Base-by-base conservation (phyloP, 2,797 vertebrate species). In the Poeciliopsis turneri region DNA sequence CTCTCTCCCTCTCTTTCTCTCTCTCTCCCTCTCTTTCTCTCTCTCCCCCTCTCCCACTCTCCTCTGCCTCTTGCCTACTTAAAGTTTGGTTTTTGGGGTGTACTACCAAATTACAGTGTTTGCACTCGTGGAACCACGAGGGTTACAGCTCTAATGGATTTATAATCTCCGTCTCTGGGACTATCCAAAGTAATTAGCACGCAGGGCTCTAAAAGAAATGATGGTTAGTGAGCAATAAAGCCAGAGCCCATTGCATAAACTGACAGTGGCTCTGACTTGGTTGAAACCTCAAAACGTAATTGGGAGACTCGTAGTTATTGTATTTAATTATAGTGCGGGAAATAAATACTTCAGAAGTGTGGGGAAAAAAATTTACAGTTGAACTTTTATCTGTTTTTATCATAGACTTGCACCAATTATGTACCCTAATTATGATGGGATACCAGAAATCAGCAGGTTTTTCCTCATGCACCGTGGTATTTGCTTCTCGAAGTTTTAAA, bases 151-250 rank as follows among this genome's bases (percentile, higher is more conserved):
- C 94, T 97, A 97, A 97, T 96, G 96, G 96, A 97, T 98, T 97
- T 97, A 97, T 97, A 95, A 94, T 96, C 95, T 96, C 95, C 94
- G 95, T 97, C 96, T 96, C 93, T 88, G 96, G 92, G 94, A 96
- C 96, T 94, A 96, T 97, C 95, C 94, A 95, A 91, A 95, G 96
- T 97, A 98, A 97, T 98, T 98, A 98, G 96, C 97, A 97, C 96
- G 71, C 30, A 96, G 94, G 96, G 95, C 97, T 97, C 95, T 96
- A 96, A 97, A 74, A 97, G 96, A 97, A 97, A 97, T 96, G 96
- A 96, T 96, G 97, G 97, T 97, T 98, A 97, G 96, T 96, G 96
- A 97, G 96, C 96, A 97, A 97, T 98, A 97, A 98, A 98, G 96
- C 96, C 96, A 97, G 97, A 97, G 97, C 95, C 96, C 96, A 95